Evolutionary conservation across 2,888 invertebrate genomes (phyloP), one percentile per base, ranked within the genome.

Genomic region (Melitaea athalia): DNA sequence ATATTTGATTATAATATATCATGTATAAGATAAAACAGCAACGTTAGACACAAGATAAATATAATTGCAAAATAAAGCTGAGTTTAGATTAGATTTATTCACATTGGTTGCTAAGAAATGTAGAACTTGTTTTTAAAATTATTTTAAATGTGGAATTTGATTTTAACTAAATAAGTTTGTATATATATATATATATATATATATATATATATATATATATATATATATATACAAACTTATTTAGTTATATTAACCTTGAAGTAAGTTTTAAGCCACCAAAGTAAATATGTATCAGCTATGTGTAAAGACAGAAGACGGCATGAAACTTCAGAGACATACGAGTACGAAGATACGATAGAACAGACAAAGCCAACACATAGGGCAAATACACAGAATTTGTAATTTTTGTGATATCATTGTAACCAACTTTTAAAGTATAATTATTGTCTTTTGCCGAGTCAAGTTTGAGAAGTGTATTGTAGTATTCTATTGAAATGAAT

Each of bases 351-450:
- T 80, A 85, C 80, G 84, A 77, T 78, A 85, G 81, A 82, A 90
- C 88, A 89, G 81, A 86, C 74, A 91, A 91, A 91, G 91, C 92
- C 82, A 85, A 88, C 88, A 88, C 76, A 82, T 80, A 76, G 64
- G 68, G 65, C 72, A 63, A 64, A 68, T 71, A 71, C 72, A 75
- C 63, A 71, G 65, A 61, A 47, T 66, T 66, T 47, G 63, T 49
- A 61, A 61, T 68, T 70, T 69, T 63, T 67, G 71, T 17, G 53
- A n/a, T 50, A 71, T 67, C 63, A 65, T 63, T 70, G 71, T 63
- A 70, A 70, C 50, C 0, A 38, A 5, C 8, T 5, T 38, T 49
- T 49, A 49, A 8, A 38, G 8, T 38, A 38, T 8, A 5, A 38
- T 38, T 38, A 38, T 5, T 5, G 8, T 38, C 38, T 3, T 38